Base-by-base conservation (phyloP, 92 coral and sea anemone species). In the Heteractis magnifica region DNA sequence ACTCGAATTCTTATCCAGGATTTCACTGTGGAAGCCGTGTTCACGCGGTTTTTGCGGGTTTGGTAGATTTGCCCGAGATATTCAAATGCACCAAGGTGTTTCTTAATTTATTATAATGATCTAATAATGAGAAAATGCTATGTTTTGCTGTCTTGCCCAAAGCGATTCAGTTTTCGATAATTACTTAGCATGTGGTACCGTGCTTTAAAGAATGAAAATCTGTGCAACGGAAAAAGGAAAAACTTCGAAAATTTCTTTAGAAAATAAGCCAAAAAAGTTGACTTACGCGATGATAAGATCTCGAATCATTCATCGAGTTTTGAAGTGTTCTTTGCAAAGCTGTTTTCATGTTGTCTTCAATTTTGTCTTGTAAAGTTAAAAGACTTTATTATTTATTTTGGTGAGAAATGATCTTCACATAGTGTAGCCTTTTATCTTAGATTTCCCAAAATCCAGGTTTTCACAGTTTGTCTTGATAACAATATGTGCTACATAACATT, bases 21-120 rank as follows among this genome's bases (percentile, higher is more conserved):
- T 68, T 20, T 68, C 16, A 0, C 12, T 68, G 11, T 68, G 73
- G 16, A 26, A 68, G 16, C 10, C 49, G 12, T 68, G 15, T 68
- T 68, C 19, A 3, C 49, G 73, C 10, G 73, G 73, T 68, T 68
- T 68, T 68, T 21, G 73, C 73, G 73, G 73, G 49, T 68, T 68
- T 68, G 73, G 14, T 14, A 9, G 73, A 68, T 68, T 21, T 10
- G 0, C 49, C 12, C 49, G 10, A 68, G 73, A 26, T 68, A 68
- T 26, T 9, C 73, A 23, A 26, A 8, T 16, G 23, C 21, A 23
- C 7, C 70, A 62, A 62, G 70, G 21, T 68, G 73, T 68, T 68
- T 64, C 19, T 68, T 8, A 68, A 26, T 23, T 26, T 16, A 21
- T 11, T 68, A 0, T 68, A 68, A 68, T 68, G 20, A 68, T 9